Base-by-base conservation (phyloP, 2,797 vertebrate species). In the Melanotaenia parkinsoni region DNA sequence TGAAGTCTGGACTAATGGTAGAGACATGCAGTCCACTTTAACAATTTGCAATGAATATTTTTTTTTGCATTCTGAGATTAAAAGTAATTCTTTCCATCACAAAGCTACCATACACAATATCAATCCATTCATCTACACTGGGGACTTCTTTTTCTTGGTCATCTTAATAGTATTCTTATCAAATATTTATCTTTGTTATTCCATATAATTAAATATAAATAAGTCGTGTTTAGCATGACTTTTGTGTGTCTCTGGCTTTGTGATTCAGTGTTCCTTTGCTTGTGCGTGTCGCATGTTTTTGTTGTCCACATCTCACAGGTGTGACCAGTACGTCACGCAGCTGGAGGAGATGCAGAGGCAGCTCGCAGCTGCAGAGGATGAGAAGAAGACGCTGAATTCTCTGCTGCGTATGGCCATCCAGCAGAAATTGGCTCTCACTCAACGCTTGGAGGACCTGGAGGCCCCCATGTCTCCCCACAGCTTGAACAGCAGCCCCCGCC, bases 321-420 rank as follows among this genome's bases (percentile, higher is more conserved):
- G 96, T 84, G 96, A 96, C 83, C 95, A 97, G 91, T 96, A 96
- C 40, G 93, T 96, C 67, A 95, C 95, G 22, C 96, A 96, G 89
- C 85, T 96, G 86, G 96, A 96, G 13, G 95, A 96, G 89, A 96
- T 96, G 95, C 95, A 96, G 91, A 87, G 95, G 74, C 95, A 96
- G 91, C 92, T 97, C 43, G 94, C 94, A 0, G 94, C 94, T 1
- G 95, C 96, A 0, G 95, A 96, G 76, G 96, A 96, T 4, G 96
- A 97, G 91, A 97, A 96, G 93, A 96, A 94, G 91, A 96, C 96
- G 0, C 91, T 97, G 54, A 96, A 96, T 72, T 94, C 95, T 3
- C 91, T 96, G 74, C 93, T 96, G 64, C 95, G 96, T 37, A 96
- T 96, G 95, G 95, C 96, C 58, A 96, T 96, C 76, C 96, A 96